A percentile compares a stretch with the other conserved stretches of the same genome.
Evolutionary conservation across 2,113 vertebrate species (phyloP).

Genomic region (Plecturocebus donacophilus): DNA sequence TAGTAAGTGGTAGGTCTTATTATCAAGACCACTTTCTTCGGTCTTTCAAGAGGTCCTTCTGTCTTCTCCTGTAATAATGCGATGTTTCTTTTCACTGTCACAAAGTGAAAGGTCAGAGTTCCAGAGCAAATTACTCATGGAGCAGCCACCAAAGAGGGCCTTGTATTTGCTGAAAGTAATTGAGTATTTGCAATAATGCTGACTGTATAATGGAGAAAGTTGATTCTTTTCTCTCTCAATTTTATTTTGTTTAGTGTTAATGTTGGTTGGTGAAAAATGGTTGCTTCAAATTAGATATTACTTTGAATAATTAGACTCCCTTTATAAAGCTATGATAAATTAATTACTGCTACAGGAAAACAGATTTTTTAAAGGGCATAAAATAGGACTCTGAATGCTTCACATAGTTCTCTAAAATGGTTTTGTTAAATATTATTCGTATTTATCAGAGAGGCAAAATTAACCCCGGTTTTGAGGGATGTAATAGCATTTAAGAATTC

Average conservation of each 20-base stretch:
- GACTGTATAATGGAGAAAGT: neutral
- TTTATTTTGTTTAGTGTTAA: conserved; percentile 40
- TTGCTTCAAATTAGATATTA: conserved; percentile 50
- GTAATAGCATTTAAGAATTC: conserved; percentile 43
- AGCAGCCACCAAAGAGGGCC: neutral
- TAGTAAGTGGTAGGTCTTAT: neutral
- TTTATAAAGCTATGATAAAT: conserved; percentile 28
- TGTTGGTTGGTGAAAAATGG: neutral
- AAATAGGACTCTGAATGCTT: conserved; percentile 17
- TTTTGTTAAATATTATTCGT: conserved; percentile 38
- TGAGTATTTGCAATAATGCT: neutral
- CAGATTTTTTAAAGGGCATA: conserved; percentile 32
- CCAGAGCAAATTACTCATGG: neutral
- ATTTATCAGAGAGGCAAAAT: conserved; percentile 37
- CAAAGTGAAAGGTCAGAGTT: conserved; percentile 29
- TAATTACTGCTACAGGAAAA: conserved; percentile 46
- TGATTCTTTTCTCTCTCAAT: conserved; percentile 7
- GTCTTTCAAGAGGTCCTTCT: conserved; percentile 19
- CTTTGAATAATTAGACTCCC: conserved; percentile 29
- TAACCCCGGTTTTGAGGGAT: neutral
- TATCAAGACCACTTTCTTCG: neutral
- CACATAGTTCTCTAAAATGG: neutral
- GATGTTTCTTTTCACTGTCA: neutral
- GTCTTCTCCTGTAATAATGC: neutral
- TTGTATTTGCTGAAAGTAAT: conserved; percentile 21